Evolutionary conservation across 2,797 vertebrate genomes (phyloP).

Genomic region (Sebastes ruberrimus): DNA sequence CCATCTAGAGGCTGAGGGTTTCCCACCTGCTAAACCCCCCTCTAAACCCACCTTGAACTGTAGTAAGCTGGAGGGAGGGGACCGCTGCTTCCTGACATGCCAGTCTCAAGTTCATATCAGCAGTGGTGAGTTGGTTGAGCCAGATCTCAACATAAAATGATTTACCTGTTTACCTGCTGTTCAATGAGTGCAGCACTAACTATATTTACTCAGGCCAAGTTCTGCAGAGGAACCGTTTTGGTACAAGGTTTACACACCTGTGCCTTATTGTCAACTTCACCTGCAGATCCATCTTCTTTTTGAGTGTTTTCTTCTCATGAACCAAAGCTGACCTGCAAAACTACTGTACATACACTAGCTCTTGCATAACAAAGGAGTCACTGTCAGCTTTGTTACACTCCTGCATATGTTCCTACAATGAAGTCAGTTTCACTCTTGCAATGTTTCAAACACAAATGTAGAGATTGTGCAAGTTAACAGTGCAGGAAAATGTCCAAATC

Average conservation of each 20-base stretch:
- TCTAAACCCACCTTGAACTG: conserved; percentile 91
- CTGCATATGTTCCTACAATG: background rate
- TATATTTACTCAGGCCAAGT: background rate
- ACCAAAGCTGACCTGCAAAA: background rate
- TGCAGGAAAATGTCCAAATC: background rate
- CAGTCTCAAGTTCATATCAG: conserved; percentile 90
- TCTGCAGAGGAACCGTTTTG: background rate
- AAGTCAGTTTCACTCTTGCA: background rate
- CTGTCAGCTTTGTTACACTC: background rate
- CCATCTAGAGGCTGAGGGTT: conserved; percentile 88
- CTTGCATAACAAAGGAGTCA: background rate
- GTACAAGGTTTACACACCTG: background rate
- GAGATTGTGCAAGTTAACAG: background rate
- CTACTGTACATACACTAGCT: background rate
- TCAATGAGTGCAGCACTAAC: background rate
- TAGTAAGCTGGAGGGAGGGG: conserved; percentile 89
- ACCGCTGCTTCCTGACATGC: conserved; percentile 94
- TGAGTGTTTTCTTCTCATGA: background rate
- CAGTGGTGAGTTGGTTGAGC: conserved; percentile 87
- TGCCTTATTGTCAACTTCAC: background rate
- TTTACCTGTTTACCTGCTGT: background rate
- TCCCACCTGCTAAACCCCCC: conserved; percentile 72
- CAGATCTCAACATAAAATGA: background rate
- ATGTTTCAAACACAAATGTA: background rate
- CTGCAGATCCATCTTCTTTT: background rate